Conservation (phyloP, 2,797 vertebrate genomes). For the Periophthalmus magnuspinnatus region DNA sequence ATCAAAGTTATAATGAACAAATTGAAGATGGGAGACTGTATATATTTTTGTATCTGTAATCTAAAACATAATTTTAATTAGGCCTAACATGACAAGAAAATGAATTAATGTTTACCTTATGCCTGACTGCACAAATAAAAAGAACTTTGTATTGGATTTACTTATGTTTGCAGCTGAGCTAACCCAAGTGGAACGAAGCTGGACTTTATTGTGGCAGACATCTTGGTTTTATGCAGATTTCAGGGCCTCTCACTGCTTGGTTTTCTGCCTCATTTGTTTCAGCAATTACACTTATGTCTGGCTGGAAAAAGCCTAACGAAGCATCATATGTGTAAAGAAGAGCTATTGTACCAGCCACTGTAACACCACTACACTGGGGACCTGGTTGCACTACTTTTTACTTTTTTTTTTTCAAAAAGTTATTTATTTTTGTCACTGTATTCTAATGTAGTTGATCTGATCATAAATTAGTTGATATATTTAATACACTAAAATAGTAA, state of each 20-base stretch:
- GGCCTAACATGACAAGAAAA: not conserved
- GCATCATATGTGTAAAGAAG: not conserved
- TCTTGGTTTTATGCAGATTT: slow-evolving; percentile 4
- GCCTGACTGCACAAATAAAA: not conserved
- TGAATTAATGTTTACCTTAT: not conserved
- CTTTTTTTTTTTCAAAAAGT: too few relatives aligned
- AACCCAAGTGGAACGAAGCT: not conserved
- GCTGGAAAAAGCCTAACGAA: slow-evolving; percentile 8
- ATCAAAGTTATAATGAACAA: too few relatives aligned
- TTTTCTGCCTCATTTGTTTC: not conserved
- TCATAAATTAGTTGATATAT: not conserved
- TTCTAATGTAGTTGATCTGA: not conserved
- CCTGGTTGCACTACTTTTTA: not conserved
- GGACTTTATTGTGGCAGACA: not conserved
- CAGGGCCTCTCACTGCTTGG: not conserved
- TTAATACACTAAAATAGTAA: too few relatives aligned
- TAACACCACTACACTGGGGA: not conserved
- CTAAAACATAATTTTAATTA: not conserved
- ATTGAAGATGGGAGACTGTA: too few relatives aligned
- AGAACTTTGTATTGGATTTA: not conserved
- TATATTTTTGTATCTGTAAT: not conserved
- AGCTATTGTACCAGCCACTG: not conserved
- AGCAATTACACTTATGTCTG: slow-evolving; percentile 1
- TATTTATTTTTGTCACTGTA: not conserved
- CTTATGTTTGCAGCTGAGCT: not conserved